Conservation (phyloP, 2,888 invertebrate species). For the Melanargia galathea region DNA sequence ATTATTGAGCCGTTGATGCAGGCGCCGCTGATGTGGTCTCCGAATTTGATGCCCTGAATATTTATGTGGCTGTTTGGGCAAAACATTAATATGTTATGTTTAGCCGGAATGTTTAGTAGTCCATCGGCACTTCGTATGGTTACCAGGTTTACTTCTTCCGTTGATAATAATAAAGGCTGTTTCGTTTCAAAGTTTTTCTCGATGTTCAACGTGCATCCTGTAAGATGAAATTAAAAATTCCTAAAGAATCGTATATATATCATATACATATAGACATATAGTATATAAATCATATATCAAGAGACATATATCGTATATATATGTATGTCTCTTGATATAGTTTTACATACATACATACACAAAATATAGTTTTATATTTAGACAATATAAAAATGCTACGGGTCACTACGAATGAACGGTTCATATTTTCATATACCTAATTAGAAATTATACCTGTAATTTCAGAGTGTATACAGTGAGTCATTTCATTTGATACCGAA, state of each 20-base stretch:
- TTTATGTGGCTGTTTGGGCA: constrained; percentile 45
- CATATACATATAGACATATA: too few species aligned
- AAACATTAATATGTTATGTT: constrained; percentile 42
- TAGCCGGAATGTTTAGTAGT: constrained; percentile 46
- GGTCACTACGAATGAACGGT: too few species aligned
- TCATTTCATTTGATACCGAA: too few species aligned
- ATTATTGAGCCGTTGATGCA: constrained; percentile 10
- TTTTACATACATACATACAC: too few species aligned
- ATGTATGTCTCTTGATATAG: too few species aligned
- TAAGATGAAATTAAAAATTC: constrained; percentile 37
- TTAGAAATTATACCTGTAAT: too few species aligned
- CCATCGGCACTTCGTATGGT: constrained; percentile 35
- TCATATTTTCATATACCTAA: too few species aligned
- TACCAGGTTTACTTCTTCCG: constrained; percentile 36
- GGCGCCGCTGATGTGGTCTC: neutral
- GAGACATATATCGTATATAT: too few species aligned
- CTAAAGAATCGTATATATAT: neutral
- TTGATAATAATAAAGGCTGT: constrained; percentile 48
- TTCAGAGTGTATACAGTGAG: too few species aligned
- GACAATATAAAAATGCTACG: too few species aligned
- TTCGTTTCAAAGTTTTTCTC: constrained; percentile 43
- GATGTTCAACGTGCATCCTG: constrained; percentile 57
- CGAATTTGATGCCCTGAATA: neutral
- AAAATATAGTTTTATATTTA: too few species aligned
- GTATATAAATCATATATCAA: too few species aligned